These are phyloP conservation scores for Lagodon rhomboides DNA, from an alignment of 2,797 vertebrate species.

Conservation along the genomic window DNA sequence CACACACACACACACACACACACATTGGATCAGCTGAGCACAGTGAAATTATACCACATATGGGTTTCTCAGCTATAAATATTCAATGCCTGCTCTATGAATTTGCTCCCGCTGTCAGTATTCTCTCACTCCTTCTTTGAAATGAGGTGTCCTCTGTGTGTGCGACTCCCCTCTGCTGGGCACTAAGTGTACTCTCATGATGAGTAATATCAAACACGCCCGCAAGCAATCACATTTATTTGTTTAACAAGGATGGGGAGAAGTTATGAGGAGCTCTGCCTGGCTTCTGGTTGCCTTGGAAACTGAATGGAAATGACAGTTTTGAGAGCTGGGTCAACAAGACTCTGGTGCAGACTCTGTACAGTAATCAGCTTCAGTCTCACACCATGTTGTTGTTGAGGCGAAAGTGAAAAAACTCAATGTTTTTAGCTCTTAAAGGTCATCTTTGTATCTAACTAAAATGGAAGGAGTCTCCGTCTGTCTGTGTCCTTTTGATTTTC, in stretches of 20 bases:
- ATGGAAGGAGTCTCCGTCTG: too few species aligned
- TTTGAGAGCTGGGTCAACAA: conserved; percentile 59
- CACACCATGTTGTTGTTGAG: conserved; percentile 2
- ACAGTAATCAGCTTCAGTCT: background rate
- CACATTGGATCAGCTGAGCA: conserved; percentile 4
- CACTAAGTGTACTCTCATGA: background rate
- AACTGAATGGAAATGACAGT: conserved; percentile 55
- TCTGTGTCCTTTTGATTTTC: too few species aligned
- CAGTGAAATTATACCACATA: background rate
- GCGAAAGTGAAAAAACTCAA: background rate
- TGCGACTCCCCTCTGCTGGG: conserved; percentile 58
- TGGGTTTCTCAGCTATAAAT: background rate
- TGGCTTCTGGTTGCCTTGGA: conserved; percentile 54
- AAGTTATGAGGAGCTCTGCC: conserved; percentile 48
- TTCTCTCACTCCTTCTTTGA: background rate
- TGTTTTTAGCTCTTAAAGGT: conserved; percentile 7
- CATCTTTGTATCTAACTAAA: background rate
- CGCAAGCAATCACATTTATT: conserved; percentile 30
- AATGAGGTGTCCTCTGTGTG: background rate
- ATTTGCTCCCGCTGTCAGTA: background rate
- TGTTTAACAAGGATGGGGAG: conserved; percentile 42
- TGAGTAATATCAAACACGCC: conserved; percentile 17
- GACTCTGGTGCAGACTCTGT: conserved; percentile 11
- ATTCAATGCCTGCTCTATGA: background rate
- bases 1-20: conserved; percentile 26